Base-by-base conservation (phyloP, 2,888 invertebrate genomes). In the Prenolepis imparis region DNA sequence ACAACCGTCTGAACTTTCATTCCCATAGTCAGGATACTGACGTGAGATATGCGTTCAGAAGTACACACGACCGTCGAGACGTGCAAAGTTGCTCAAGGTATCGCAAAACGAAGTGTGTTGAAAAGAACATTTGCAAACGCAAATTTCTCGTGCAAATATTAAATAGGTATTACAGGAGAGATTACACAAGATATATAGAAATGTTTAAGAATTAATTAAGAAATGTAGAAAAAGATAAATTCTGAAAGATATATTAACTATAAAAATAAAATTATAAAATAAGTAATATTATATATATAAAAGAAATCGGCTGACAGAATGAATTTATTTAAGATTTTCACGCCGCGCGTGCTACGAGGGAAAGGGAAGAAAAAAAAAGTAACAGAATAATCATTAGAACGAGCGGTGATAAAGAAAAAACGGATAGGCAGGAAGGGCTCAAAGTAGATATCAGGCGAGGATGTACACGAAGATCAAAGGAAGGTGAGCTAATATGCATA, bases 291-390 rank as follows among this genome's bases (percentile, higher is more conserved):
- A 48, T n/a, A 28, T 28, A 28, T 28, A 28, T 28, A 28, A 28
- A 28, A 28, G n/a, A 28, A 57, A 41, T 68, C 41, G 68, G 2
- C 18, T 59, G 41, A 41, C 21, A 36, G 28, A 70, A 70, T 80
- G 59, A 80, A 80, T 78, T 44, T 70, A 24, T 63, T 52, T 28
- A 75, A 64, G 77, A 63, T 75, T 15, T 61, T 28, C 48, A 61
- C 48, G 39, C 39, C 61, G 75, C n/a, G 77, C 63, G 41, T 74
- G 63, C n/a, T 28, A 18, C 21, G 39, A 21, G 63, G n/a, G 57
- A 48, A 36, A 24, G 32, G 55, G 3, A 59, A 55, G 12, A 28
- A n/a, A 24, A n/a, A 39, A 41, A 59, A 12, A 36, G 39, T 21
- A 21, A 28, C 9, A 59, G 21, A 36, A 36, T 36, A 72, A 70